These are phyloP conservation scores for Drosophila meridionalis DNA, from an alignment of 2,888 invertebrate species.

Conservation along the genomic window DNA sequence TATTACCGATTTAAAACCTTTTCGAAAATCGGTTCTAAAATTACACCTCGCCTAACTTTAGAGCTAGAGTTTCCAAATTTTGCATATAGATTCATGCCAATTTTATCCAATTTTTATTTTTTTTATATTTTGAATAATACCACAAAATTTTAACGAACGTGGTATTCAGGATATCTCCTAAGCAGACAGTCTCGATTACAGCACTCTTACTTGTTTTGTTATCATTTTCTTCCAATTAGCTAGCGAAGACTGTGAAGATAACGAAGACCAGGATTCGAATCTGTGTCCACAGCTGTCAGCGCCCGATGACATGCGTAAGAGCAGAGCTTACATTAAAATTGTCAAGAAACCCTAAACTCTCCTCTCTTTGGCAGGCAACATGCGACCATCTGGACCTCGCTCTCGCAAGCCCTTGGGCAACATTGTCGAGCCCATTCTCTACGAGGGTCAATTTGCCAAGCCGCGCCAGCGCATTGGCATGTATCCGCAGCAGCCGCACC, in stretches of 20 bases:
- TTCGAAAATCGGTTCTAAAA: too few species aligned
- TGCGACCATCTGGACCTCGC: constrained; percentile 19
- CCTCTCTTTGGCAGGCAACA: constrained; percentile 10
- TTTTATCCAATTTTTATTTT: too few species aligned
- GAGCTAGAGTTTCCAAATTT: too few species aligned
- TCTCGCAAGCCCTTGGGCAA: constrained; percentile 65
- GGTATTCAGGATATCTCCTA: too few species aligned
- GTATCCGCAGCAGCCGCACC: constrained; percentile 28
- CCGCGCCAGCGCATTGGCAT: constrained; percentile 52
- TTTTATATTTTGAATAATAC: too few species aligned
- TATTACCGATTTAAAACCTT: too few species aligned
- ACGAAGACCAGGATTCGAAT: constrained; percentile 61
- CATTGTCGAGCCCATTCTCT: constrained; percentile 70
- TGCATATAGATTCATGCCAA: too few species aligned
- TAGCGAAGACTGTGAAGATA: constrained; percentile 37
- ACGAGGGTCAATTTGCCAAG: constrained; percentile 62
- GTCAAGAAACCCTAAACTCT: accelerated
- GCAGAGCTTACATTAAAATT: not conserved
- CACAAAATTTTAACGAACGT: too few species aligned
- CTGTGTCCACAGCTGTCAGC: constrained; percentile 63
- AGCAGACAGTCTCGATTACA: too few species aligned
- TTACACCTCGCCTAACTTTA: too few species aligned
- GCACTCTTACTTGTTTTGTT: too few species aligned
- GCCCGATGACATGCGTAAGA: constrained; percentile 36
- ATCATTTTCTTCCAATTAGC: not conserved